Base-by-base conservation (phyloP, 2,797 vertebrate genomes). In the Muscicapa comitata region DNA sequence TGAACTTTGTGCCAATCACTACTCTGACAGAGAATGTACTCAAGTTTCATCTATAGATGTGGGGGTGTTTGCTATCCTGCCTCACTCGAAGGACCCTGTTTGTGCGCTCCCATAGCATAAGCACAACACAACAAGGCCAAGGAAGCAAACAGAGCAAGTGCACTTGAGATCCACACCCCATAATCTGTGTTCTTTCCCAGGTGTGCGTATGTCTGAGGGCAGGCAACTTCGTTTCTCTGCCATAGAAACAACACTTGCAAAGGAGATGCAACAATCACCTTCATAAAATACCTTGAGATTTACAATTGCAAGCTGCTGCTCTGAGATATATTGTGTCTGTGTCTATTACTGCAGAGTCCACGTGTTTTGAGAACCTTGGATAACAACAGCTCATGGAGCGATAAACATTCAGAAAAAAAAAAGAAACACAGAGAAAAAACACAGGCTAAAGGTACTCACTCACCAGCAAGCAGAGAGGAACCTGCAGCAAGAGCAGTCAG, bases 21-120 rank as follows among this genome's bases (percentile, higher is more conserved):
- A 1, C 33, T 42, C 40, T 33, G 51, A 40, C 20, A 12, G 26
- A n/a, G n/a, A 47, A 23, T 0, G 8, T 71, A 26, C 45, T 16
- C 21, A 9, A 53, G 53, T 23, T 73, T 37, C 19, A 5, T 5
- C 26, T 31, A 51, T 8, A 19, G 26, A 15, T 13, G 15, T 54
- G 11, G 10, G 59, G 37, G 26, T 50, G 23, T 53, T 75, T 71
- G 74, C 48, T 65, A 1, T 11, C 25, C 62, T 20, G 4, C 74
- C 48, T 45, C 43, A 1, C 66, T 29, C 17, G 63, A n/a, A 70
- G 88, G 73, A 58, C 35, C n/a, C 43, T 17, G 19, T 4, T 35
- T 0, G 1, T 8, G 37, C 11, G 28, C 51, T 54, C 4, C 4
- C 1, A 0, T 2, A 29, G n/a, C 33, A 21, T 1, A 5, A 62